Percentiles rank a stretch among this genome's conserved stretches.
These are phyloP conservation scores for Andrena hattorfiana DNA, from an alignment of 2,888 invertebrate species.

Conservation along the genomic window DNA sequence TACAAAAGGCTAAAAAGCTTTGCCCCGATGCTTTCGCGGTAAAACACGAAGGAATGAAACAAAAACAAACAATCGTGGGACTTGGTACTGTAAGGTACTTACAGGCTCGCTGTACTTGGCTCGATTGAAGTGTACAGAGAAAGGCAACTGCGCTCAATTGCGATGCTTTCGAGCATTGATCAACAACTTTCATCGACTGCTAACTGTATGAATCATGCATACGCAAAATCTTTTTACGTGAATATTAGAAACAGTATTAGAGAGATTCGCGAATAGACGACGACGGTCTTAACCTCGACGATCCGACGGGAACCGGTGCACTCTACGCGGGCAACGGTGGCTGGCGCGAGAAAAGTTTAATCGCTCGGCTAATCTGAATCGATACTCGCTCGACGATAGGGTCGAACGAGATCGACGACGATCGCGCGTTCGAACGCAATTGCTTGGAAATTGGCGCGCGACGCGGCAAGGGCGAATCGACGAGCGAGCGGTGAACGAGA, in stretches of 20 bases:
- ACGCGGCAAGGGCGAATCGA: background rate
- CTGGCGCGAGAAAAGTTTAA: background rate
- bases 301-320: background rate
- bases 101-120: no score
- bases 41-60: background rate
- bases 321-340: background rate
- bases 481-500: background rate
- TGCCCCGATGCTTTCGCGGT: constrained; percentile 18
- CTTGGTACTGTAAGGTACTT: background rate
- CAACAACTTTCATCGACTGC: no score
- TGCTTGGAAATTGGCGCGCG: background rate
- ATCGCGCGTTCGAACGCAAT: background rate
- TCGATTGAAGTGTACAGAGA: no score
- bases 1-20: background rate
- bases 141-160: no score
- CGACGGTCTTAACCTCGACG: background rate
- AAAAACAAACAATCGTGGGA: background rate
- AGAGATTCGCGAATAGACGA: background rate
- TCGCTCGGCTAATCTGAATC: background rate
- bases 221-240: no score
- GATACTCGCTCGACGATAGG: constrained; percentile 1
- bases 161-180: no score
- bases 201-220: no score
- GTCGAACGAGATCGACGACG: constrained; percentile 3
- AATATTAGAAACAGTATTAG: no score